These are phyloP conservation scores for Saturnia japonica DNA, from an alignment of 2,888 invertebrate genomes.

Conservation along the genomic window DNA sequence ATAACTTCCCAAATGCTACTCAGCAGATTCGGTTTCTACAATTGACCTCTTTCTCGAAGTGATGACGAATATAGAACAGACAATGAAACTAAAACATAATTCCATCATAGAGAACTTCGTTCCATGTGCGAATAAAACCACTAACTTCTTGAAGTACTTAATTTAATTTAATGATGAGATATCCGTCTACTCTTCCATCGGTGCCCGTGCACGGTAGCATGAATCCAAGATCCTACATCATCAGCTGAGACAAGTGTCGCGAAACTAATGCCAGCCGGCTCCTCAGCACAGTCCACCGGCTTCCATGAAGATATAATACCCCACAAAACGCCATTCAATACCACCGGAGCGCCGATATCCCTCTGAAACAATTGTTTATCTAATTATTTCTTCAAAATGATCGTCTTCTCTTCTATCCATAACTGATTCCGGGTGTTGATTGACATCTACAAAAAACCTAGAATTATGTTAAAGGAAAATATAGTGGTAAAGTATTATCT, in stretches of 20 bases:
- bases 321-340: conserved; percentile 59
- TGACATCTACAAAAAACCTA: too few species aligned
- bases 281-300: conserved; percentile 47
- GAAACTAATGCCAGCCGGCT: conserved; percentile 41
- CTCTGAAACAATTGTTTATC: conserved; percentile 41
- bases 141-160: background rate
- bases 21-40: too few species aligned
- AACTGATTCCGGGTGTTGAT: background rate
- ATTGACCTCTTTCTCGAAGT: too few species aligned
- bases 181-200: conserved; percentile 31
- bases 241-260: conserved; percentile 49
- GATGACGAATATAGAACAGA: too few species aligned
- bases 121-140: background rate
- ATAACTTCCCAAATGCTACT: too few species aligned
- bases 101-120: background rate
- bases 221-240: conserved; percentile 58
- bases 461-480: too few species aligned
- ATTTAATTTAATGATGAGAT: background rate
- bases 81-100: background rate
- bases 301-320: conserved; percentile 63
- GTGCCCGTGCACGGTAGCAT: conserved; percentile 41
- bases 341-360: conserved; percentile 63
- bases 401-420: too few species aligned
- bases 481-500: too few species aligned
- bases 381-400: background rate